phyloP scores from a whole-genome alignment of 53 echinoderm and acorn worm species.

The Zoroaster sp. region DNA sequence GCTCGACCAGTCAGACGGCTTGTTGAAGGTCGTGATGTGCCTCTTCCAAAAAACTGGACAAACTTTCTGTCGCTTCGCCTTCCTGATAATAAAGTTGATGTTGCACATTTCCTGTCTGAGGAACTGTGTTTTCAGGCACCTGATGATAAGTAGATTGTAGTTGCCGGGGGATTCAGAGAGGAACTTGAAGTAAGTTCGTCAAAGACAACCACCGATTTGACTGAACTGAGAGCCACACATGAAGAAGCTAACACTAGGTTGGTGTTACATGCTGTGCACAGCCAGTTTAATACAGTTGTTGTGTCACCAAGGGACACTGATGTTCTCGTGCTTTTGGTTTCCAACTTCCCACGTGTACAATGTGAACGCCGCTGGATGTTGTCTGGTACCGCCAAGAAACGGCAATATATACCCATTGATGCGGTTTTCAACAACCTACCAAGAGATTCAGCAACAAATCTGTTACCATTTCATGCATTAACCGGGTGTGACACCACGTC shows the following conservation, averaged over 20 bases:
- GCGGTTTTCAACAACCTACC: too few species aligned
- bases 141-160: neutral
- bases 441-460: neutral
- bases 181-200: neutral
- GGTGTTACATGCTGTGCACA: conserved; percentile 16
- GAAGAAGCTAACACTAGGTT: conserved; percentile 55
- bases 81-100: conserved; percentile 38
- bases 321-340: conserved; percentile 9
- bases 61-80: neutral
- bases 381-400: neutral
- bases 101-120: conserved; percentile 23
- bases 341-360: neutral
- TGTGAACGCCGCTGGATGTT: neutral
- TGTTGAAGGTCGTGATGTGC: conserved; percentile 17
- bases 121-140: neutral
- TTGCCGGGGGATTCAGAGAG: conserved; percentile 23
- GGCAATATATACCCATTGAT: neutral
- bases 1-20: neutral
- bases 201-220: neutral
- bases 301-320: conserved; percentile 11
- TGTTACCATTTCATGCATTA: neutral
- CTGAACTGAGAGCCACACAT: neutral
- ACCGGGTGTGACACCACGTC: too few species aligned
- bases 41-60: neutral
- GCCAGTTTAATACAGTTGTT: neutral